phyloP scores from a whole-genome alignment of 2,888 invertebrate genomes.

The Rhamphomyia laevipes region DNA sequence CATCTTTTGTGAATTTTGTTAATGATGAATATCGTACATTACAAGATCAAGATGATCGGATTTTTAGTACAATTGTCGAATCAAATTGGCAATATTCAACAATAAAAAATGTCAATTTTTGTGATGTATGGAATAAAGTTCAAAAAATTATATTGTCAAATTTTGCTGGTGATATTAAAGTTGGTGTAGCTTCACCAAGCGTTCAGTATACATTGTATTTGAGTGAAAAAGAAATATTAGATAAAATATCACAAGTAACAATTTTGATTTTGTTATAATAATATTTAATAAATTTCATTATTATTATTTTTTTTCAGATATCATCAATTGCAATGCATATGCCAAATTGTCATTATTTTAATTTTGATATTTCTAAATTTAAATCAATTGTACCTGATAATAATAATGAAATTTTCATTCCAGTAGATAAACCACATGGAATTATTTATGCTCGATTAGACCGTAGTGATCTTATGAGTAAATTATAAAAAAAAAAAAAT shows the following conservation, averaged over 20 bases:
- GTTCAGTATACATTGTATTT: constrained; percentile 69
- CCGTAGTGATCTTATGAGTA: constrained; percentile 36
- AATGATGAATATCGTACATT: constrained; percentile 67
- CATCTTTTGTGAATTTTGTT: constrained; percentile 67
- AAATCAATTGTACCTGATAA: constrained; percentile 51
- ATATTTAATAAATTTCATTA: neutral
- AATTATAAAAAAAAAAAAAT: constrained; percentile 18
- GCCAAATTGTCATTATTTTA: constrained; percentile 73
- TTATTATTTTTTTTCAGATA: constrained; percentile 40
- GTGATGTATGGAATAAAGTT: constrained; percentile 56
- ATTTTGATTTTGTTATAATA: neutral
- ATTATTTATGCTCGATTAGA: constrained; percentile 62
- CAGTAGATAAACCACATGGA: constrained; percentile 67
- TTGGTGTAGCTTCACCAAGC: constrained; percentile 62
- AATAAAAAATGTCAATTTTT: constrained; percentile 52
- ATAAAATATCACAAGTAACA: constrained; percentile 54
- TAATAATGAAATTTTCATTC: constrained; percentile 59
- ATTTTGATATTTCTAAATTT: constrained; percentile 63
- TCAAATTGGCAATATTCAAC: constrained; percentile 63
- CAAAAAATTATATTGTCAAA: constrained; percentile 58
- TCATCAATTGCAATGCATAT: constrained; percentile 60
- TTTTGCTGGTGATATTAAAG: constrained; percentile 62
- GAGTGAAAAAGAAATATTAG: constrained; percentile 54
- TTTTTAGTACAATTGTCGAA: constrained; percentile 60
- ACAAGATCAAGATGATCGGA: constrained; percentile 61